A percentile compares a stretch with the other conserved stretches of the same genome.
Evolutionary conservation across 2,888 invertebrate species (phyloP).

Genomic region (Hirtodrosophila duncani): DNA sequence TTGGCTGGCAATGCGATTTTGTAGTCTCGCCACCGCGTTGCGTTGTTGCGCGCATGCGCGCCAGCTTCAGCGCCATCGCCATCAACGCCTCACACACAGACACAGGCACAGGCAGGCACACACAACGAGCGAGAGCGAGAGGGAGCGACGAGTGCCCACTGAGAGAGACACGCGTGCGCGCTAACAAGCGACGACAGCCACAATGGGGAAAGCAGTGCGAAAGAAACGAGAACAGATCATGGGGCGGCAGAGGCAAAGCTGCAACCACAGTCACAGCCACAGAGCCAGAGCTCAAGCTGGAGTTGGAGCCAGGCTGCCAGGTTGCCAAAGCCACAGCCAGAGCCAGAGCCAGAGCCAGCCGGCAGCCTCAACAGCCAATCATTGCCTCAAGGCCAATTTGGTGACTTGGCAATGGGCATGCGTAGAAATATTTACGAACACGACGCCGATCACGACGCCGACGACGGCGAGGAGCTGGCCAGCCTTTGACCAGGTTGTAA

Average conservation of each 20-base stretch:
- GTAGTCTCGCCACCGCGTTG: conserved; percentile 29
- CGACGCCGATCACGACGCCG: conserved; percentile 50
- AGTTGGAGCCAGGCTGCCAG: conserved; percentile 1
- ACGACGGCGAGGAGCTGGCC: conserved; percentile 8
- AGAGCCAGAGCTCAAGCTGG: background rate
- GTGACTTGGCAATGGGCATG: conserved; percentile 44
- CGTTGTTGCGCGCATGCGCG: conserved; percentile 62
- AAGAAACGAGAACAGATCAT: too few relatives aligned
- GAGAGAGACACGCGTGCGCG: conserved; percentile 19
- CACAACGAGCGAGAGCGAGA: conserved; percentile 4
- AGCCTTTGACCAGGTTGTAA: too few relatives aligned
- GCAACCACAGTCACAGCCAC: too few relatives aligned
- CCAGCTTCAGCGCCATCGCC: conserved; percentile 73
- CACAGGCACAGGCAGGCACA: conserved; percentile 3
- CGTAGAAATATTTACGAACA: conserved; percentile 59
- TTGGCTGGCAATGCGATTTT: conserved; percentile 57
- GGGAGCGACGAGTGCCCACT: conserved; percentile 1
- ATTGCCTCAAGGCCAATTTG: conserved; percentile 72
- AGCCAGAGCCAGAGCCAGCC: too few relatives aligned
- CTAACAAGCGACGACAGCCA: conserved; percentile 26
- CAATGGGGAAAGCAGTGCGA: too few relatives aligned
- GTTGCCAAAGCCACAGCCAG: conserved; percentile 9
- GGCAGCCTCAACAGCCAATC: conserved; percentile 57
- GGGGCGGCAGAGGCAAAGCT: background rate
- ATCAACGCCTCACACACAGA: conserved; percentile 61